Evolutionary conservation across 2,797 vertebrate genomes (phyloP), one percentile per base, ranked within the genome.

Genomic region (Sphaeramia orbicularis): DNA sequence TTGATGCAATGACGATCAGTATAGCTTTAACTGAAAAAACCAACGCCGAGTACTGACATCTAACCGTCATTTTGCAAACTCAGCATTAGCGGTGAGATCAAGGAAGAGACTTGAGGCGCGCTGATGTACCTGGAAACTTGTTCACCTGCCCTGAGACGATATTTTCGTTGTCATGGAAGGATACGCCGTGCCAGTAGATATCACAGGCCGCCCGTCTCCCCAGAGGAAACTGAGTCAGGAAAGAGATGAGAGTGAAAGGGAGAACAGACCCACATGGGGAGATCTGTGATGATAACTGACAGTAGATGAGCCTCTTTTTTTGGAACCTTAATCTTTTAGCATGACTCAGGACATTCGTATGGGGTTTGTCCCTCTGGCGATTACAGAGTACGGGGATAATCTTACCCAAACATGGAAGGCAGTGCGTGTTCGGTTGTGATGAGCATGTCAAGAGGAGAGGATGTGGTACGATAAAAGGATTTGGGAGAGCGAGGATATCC

Each of bases 181-280:
- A 99, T 4, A 97, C 96, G 2, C 96, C 97, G 0, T 99, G 97
- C 98, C 98, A 99, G 36, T 99, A 99, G 91, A 99, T 98, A 72
- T 99, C 98, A 49, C 98, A 99, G 1, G 97, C 94, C 47, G 95
- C 61, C 52, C 97, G 95, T 43, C 97, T 94, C 51, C 97, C 98
- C 21, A 94, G 65, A 0, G 97, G 97, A 71, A 97, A 96, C 98
- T 99, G 87, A 1, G 18, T 12, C 44, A 7, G 7, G 1, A 47
- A 3, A 62, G 12, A 49, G 12, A 49, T 21, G 44, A 19, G 15
- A 32, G 10, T 13, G 32, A 44, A 37, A 32, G 7, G 4, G 21
- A 10, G 38, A 35, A 4, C 2, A 42, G 18, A 54, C 30, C 10
- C 1, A 45, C 9, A 47, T 47, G 6, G 1, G 12, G 2, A 41